Evolutionary conservation across 2,113 vertebrate genomes (phyloP), one percentile per base, ranked within the genome.

Genomic region (Gnathonemus longibarbis): DNA sequence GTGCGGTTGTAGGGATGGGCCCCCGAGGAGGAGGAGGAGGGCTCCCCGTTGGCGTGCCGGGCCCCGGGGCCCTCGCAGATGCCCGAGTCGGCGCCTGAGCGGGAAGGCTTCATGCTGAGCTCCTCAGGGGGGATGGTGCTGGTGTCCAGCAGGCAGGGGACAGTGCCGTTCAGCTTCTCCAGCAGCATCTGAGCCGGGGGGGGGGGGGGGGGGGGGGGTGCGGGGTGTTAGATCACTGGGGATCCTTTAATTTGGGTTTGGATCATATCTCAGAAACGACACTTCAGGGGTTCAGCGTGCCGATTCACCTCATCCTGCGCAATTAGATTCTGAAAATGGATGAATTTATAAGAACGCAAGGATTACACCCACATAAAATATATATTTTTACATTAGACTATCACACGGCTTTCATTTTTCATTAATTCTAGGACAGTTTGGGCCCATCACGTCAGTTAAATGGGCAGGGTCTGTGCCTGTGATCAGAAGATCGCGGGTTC

Each of bases 101-200:
- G 97, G 0, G 97, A 98, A 0, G 96, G 97, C 42, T 96, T 98
- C 95, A 99, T 95, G 0, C 96, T 97, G 90, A 99, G 96, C 92
- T 99, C 98, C 48, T 99, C 98, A 0, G 97, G 96, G 0, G 98
- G 98, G 86, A 99, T 99, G 0, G 98, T 99, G 93, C 97, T 98
- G 90, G 98, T 99, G 94, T 99, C 98, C 46, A 99, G 91, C 89
- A 99, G 93, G 93, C 98, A 99, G 4, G 98, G 98, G 56, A 99
- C 98, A 0, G 98, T 99, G 35, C 98, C 98, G 0, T 99, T 99
- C 88, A 99, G 94, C 91, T 99, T 99, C 91, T 99, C 98, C 92
- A 99, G 93, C 58, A 99, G 95, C 98, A 99, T 99, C 98, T 99
- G 92, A 8, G 77, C 53, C 2, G 42, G 88, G 39, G 24, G 13